phyloP scores from a whole-genome alignment of 2,888 invertebrate genomes.

The Dermolepida albohirtum region DNA sequence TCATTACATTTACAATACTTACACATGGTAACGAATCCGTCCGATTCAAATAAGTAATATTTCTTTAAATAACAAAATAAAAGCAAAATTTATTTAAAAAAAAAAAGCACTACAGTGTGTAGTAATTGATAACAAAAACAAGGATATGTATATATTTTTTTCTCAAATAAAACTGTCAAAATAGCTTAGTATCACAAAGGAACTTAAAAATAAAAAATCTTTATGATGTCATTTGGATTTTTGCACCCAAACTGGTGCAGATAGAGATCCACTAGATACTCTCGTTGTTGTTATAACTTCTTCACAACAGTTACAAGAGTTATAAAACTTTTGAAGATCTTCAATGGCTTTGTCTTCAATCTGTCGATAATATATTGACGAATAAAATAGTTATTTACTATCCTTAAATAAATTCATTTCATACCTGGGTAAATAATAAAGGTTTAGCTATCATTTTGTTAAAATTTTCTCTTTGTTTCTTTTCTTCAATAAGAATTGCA shows the following conservation, averaged over 20 bases:
- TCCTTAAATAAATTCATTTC: constrained; percentile 19
- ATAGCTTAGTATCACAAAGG: constrained; percentile 33
- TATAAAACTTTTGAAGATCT: constrained; percentile 81
- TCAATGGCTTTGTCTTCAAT: constrained; percentile 89
- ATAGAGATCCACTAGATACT: constrained; percentile 69
- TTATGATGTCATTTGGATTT: constrained; percentile 41
- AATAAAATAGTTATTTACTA: constrained; percentile 12
- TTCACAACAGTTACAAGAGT: constrained; percentile 75
- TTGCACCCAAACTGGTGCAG: constrained; percentile 72
- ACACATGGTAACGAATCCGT: too few relatives aligned
- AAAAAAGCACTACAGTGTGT: neutral
- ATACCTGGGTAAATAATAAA: constrained; percentile 80
- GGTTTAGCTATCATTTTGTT: constrained; percentile 80
- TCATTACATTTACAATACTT: too few relatives aligned
- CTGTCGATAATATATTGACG: constrained; percentile 64
- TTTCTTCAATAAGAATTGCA: constrained; percentile 79
- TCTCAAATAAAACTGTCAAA: constrained; percentile 17
- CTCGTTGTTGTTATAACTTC: constrained; percentile 79
- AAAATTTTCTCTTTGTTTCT: constrained; percentile 77
- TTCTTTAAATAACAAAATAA: too few relatives aligned
- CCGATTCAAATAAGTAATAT: too few relatives aligned
- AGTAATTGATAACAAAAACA: constrained; percentile 29
- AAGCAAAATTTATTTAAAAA: too few relatives aligned
- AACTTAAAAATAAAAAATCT: constrained; percentile 23
- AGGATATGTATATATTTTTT: constrained; percentile 28